These are phyloP conservation scores for Brotula barbata DNA, from an alignment of 2,797 vertebrate genomes.

Conservation along the genomic window DNA sequence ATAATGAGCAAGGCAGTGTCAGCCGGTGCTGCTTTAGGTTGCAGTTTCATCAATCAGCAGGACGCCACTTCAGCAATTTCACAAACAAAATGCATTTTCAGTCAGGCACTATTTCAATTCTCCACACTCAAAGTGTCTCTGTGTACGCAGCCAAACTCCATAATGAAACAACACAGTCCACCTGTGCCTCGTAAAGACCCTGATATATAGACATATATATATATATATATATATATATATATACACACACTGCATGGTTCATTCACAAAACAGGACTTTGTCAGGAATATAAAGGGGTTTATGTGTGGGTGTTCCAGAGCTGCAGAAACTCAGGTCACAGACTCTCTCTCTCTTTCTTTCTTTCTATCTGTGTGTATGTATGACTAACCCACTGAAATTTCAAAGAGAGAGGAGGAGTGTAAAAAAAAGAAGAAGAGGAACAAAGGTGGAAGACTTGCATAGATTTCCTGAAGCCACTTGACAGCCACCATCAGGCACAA, in stretches of 20 bases:
- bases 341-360: too few relatives aligned
- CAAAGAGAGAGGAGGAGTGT: background rate
- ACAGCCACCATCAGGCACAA: conserved; percentile 44
- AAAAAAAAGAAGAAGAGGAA: conserved; percentile 21
- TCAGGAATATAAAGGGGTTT: too few relatives aligned
- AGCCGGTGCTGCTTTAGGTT: conserved; percentile 30
- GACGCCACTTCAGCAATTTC: conserved; percentile 17
- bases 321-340: too few relatives aligned
- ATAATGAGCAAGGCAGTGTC: conserved; percentile 57
- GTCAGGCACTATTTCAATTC: background rate
- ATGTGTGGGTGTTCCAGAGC: too few relatives aligned
- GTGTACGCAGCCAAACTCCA: conserved; percentile 7
- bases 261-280: too few relatives aligned
- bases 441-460: conserved; percentile 26
- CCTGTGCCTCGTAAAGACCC: background rate
- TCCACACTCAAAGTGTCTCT: conserved; percentile 3
- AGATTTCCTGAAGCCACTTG: conserved; percentile 34
- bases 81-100: conserved; percentile 36
- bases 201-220: too few relatives aligned
- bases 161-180: conserved; percentile 1
- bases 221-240: too few relatives aligned
- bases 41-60: conserved; percentile 45
- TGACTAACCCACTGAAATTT: conserved; percentile 4
- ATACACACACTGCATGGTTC: too few relatives aligned
- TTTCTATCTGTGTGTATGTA: background rate